Evolutionary conservation across 2,797 vertebrate species (phyloP).

Genomic region (Danio albolineatus): DNA sequence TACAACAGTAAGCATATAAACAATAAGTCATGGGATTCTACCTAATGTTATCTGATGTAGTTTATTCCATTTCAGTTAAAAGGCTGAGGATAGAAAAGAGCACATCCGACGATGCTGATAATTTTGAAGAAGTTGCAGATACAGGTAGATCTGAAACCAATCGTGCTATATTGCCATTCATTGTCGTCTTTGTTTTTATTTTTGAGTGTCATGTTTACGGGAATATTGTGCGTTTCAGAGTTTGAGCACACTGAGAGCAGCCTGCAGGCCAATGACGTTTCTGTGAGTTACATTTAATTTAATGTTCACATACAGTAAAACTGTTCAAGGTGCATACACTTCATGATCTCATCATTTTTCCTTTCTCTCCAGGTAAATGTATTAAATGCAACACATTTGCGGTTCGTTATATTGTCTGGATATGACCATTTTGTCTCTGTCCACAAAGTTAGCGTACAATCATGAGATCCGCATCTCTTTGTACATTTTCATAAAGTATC

Average conservation of each 20-base stretch:
- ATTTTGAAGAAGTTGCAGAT: constrained; percentile 85
- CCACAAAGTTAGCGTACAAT: constrained; percentile 78
- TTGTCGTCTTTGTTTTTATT: background rate
- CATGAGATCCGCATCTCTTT: constrained; percentile 38
- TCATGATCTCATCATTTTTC: background rate
- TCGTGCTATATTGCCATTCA: too few relatives aligned
- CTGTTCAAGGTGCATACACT: background rate
- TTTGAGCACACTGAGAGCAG: constrained; percentile 85
- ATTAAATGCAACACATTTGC: constrained; percentile 83
- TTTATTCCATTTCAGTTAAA: constrained; percentile 76
- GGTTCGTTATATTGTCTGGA: constrained; percentile 88
- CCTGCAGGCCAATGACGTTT: constrained; percentile 88
- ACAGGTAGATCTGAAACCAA: constrained; percentile 79
- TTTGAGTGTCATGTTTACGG: background rate
- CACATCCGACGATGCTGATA: constrained; percentile 76
- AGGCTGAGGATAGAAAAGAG: constrained; percentile 88
- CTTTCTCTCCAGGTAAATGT: constrained; percentile 79
- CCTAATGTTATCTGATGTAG: background rate
- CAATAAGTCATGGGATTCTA: too few relatives aligned
- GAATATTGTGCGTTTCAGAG: constrained; percentile 73
- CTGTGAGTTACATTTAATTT: constrained; percentile 79
- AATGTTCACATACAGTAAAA: background rate
- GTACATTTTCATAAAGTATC: background rate
- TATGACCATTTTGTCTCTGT: constrained; percentile 94
- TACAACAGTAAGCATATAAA: constrained; percentile 82